A percentile compares a stretch with the other conserved stretches of the same genome.
Evolutionary conservation across 2,113 vertebrate genomes (phyloP).

Genomic region (Rhea pennata): DNA sequence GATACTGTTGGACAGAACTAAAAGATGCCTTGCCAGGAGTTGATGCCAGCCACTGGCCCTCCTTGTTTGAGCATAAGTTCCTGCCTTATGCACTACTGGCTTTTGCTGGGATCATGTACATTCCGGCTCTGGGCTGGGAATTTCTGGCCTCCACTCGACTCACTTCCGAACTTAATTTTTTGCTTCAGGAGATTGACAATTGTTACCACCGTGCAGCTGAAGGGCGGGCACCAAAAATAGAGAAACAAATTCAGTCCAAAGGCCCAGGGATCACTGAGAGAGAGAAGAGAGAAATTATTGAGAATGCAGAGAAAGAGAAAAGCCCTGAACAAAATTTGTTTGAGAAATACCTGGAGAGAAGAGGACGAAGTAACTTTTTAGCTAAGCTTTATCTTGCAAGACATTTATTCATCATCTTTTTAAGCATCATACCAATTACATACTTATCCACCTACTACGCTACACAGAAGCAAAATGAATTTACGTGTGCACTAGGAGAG

Average conservation of each 20-base stretch:
- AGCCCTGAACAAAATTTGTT: constrained; percentile 98
- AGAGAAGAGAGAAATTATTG: constrained; percentile 95
- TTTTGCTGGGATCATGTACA: constrained; percentile 98
- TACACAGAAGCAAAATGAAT: constrained; percentile 96
- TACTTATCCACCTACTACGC: constrained; percentile 96
- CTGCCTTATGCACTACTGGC: constrained; percentile 96
- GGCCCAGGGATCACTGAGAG: constrained; percentile 94
- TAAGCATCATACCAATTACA: constrained; percentile 94
- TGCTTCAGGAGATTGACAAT: constrained; percentile 99
- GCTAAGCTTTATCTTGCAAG: constrained; percentile 94
- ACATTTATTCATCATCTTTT: constrained; percentile 95
- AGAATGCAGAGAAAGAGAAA: constrained; percentile 98
- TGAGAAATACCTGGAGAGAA: constrained; percentile 96
- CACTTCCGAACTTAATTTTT: constrained; percentile 98
- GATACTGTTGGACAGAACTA: constrained; percentile 99
- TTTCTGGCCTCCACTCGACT: constrained; percentile 96
- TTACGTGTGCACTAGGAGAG: constrained; percentile 92
- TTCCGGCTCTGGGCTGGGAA: constrained; percentile 96
- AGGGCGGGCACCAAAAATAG: constrained; percentile 97
- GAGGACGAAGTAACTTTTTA: constrained; percentile 96
- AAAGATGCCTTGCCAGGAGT: constrained; percentile 91
- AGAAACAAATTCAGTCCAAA: constrained; percentile 99
- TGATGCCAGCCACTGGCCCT: constrained; percentile 90
- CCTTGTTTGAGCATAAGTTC: constrained; percentile 98
- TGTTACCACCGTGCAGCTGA: constrained; percentile 98